Evolutionary conservation across 2,797 vertebrate species (phyloP).

Genomic region (Heliangelus exortis): DNA sequence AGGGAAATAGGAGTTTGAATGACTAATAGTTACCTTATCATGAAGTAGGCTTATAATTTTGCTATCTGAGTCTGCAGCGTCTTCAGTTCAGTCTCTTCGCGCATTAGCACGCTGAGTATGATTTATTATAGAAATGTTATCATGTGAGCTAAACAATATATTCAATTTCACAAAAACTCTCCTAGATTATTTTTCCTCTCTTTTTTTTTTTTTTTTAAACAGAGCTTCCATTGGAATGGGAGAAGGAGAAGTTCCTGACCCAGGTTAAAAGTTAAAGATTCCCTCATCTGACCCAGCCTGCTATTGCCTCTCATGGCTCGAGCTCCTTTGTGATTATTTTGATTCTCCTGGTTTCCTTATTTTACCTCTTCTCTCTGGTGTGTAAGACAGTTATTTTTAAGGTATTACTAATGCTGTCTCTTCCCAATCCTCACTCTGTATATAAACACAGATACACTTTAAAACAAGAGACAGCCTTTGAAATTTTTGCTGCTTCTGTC

Average conservation of each 20-base stretch:
- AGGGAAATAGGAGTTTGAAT: conserved; percentile 98
- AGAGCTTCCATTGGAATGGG: conserved; percentile 82
- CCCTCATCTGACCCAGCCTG: conserved; percentile 66
- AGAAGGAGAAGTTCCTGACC: conserved; percentile 73
- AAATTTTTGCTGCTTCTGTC: conserved; percentile 31
- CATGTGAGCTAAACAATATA: conserved; percentile 98
- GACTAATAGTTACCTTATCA: conserved; percentile 99
- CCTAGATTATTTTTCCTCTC: conserved; percentile 81
- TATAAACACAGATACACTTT: background rate
- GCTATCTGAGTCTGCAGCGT: conserved; percentile 99
- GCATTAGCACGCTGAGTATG: conserved; percentile 99
- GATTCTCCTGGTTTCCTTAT: conserved; percentile 18
- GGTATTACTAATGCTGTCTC: conserved; percentile 36
- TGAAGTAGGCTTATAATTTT: conserved; percentile 99
- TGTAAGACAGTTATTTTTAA: conserved; percentile 48
- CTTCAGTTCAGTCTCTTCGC: conserved; percentile 99
- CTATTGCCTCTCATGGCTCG: conserved; percentile 37
- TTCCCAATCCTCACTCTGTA: background rate
- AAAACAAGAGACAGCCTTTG: conserved; percentile 9
- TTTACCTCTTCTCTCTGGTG: conserved; percentile 59
- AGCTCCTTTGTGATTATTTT: conserved; percentile 30
- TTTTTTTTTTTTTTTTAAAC: conserved; percentile 41
- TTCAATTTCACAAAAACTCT: conserved; percentile 93
- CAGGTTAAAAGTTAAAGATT: conserved; percentile 3
- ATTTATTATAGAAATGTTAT: conserved; percentile 99